Percentiles rank a stretch among this genome's conserved stretches.
phyloP scores from a whole-genome alignment of 1,140 invertebrate species.

The Tetragnatha versicolor region DNA sequence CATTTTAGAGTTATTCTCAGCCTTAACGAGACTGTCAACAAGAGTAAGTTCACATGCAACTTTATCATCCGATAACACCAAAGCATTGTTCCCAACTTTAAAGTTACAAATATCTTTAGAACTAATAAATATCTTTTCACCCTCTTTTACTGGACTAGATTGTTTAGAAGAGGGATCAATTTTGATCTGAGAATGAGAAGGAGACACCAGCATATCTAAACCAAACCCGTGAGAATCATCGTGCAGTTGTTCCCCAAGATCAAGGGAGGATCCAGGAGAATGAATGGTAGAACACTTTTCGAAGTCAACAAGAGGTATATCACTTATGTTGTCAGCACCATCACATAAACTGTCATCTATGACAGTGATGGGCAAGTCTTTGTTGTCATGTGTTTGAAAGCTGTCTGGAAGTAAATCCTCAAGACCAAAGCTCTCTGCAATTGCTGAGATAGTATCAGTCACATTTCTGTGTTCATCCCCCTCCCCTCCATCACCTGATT shows the following conservation, averaged over 20 bases:
- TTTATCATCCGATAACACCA: neutral
- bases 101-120: neutral
- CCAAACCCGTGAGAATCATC: slow-evolving; percentile 12
- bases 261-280: slow-evolving; percentile 28
- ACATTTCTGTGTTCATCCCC: slow-evolving; percentile 34
- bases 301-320: slow-evolving; percentile 31
- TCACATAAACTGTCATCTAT: neutral
- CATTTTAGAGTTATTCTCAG: neutral
- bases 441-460: slow-evolving; percentile 36
- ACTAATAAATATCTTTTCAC: slow-evolving; percentile 17
- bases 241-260: slow-evolving; percentile 28
- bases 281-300: slow-evolving; percentile 31
- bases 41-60: neutral
- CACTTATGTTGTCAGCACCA: slow-evolving; percentile 14
- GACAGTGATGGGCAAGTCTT: slow-evolving; percentile 1
- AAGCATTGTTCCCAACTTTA: neutral
- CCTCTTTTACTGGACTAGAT: neutral
- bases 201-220: slow-evolving; percentile 26
- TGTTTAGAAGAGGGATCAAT: neutral
- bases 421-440: slow-evolving; percentile 40
- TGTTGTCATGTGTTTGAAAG: slow-evolving; percentile 27
- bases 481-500: slow-evolving; percentile 4
- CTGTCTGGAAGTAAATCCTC: slow-evolving; percentile 41
- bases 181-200: neutral
- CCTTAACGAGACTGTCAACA: neutral